These are phyloP conservation scores for Chelonoidis abingdonii DNA, from an alignment of 2,113 vertebrate genomes.

Conservation along the genomic window DNA sequence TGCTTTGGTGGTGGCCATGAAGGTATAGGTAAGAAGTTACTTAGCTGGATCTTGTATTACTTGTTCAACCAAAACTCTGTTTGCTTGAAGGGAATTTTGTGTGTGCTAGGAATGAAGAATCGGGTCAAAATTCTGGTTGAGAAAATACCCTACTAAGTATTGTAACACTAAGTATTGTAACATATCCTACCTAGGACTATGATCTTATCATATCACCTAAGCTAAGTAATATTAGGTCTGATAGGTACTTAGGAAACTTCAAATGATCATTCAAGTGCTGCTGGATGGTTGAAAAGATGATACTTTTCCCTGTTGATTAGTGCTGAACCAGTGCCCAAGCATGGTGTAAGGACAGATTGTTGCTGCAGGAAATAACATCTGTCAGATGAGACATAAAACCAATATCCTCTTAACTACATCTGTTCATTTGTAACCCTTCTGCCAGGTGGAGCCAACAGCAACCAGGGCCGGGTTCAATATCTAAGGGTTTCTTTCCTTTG, in stretches of 20 bases:
- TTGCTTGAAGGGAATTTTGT: background rate
- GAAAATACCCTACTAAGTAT: fast-evolving
- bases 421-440: background rate
- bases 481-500: too few species aligned
- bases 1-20: background rate
- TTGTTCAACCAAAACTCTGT: background rate
- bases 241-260: background rate
- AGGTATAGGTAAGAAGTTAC: background rate
- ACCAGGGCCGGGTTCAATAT: too few species aligned
- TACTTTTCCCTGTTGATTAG: background rate
- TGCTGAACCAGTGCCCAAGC: background rate
- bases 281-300: background rate
- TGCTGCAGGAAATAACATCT: background rate
- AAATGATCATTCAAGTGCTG: background rate
- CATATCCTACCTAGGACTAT: background rate
- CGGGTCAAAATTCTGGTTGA: background rate
- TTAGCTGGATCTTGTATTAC: background rate
- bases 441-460: too few species aligned
- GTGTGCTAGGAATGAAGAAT: background rate
- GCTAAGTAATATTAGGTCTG: background rate
- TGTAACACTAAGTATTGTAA: background rate
- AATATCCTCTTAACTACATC: background rate
- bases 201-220: fast-evolving
- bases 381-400: background rate
- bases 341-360: background rate